phyloP scores from a whole-genome alignment of 92 coral and sea anemone genomes.

The Siderastrea radians region DNA sequence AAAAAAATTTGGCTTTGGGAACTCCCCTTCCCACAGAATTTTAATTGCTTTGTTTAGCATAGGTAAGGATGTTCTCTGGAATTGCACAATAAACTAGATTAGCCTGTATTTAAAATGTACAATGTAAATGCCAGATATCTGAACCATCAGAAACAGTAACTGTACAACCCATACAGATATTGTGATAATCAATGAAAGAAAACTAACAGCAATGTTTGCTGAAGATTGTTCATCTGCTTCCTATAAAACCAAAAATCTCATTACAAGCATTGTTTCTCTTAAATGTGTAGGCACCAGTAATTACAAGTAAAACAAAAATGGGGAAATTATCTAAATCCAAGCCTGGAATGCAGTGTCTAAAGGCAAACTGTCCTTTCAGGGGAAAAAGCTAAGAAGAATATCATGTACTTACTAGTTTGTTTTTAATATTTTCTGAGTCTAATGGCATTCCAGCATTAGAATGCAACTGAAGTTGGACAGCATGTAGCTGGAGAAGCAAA shows the following conservation, averaged over 20 bases:
- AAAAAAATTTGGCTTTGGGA: too few species aligned
- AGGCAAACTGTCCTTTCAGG: too few species aligned
- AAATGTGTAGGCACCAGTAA: neutral
- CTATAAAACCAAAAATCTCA: neutral
- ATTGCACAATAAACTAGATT: too few species aligned
- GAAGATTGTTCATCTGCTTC: neutral
- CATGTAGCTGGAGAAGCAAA: conserved; percentile 89
- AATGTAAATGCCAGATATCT: too few species aligned
- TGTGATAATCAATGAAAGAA: neutral
- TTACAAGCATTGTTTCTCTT: neutral
- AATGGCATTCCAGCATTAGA: conserved; percentile 87
- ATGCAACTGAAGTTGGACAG: conserved; percentile 96
- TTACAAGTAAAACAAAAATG: conserved; percentile 61
- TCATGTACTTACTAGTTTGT: conserved; percentile 80
- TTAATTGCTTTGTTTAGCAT: too few species aligned
- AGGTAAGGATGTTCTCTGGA: too few species aligned
- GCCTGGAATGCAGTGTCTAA: too few species aligned
- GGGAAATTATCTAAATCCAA: too few species aligned
- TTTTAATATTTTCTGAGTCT: conserved; percentile 93
- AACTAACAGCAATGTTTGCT: neutral
- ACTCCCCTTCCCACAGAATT: too few species aligned
- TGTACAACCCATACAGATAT: neutral
- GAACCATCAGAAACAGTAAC: neutral
- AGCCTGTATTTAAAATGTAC: too few species aligned
- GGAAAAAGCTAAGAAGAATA: too few species aligned